These are phyloP conservation scores for Parazoanthus atlanticus DNA, from an alignment of 92 coral and sea anemone genomes.

Conservation along the genomic window DNA sequence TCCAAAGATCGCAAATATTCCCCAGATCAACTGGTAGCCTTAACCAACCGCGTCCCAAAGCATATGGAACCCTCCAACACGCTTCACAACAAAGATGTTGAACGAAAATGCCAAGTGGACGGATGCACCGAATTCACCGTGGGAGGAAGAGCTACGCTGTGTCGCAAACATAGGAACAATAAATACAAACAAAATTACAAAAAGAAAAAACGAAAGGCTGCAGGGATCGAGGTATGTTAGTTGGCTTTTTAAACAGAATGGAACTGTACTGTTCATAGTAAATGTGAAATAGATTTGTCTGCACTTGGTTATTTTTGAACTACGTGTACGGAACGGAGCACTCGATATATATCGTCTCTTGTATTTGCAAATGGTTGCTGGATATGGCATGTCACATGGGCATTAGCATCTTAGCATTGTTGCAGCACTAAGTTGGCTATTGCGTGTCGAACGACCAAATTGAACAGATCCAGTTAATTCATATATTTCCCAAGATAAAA, in stretches of 20 bases:
- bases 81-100: constrained; percentile 48
- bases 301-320: background rate
- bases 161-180: constrained; percentile 98
- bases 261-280: background rate
- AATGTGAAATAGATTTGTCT: background rate
- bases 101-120: constrained; percentile 87
- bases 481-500: background rate
- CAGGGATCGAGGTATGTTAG: constrained; percentile 72
- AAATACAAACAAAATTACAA: constrained; percentile 98
- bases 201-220: constrained; percentile 91
- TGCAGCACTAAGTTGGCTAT: background rate
- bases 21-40: constrained; percentile 27
- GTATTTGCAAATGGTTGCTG: background rate
- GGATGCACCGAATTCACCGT: constrained; percentile 94
- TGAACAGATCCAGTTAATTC: background rate
- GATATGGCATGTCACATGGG: constrained; percentile 31
- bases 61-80: constrained; percentile 68
- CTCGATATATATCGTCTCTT: background rate
- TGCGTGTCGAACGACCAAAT: background rate
- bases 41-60: background rate
- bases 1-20: constrained; percentile 37
- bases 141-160: constrained; percentile 84
- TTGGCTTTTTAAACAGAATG: background rate
- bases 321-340: background rate
- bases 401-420: constrained; percentile 29